Evolutionary conservation across 2,797 vertebrate species (phyloP), one percentile per base, ranked within the genome.

Genomic region (Aselliscus stoliczkanus): DNA sequence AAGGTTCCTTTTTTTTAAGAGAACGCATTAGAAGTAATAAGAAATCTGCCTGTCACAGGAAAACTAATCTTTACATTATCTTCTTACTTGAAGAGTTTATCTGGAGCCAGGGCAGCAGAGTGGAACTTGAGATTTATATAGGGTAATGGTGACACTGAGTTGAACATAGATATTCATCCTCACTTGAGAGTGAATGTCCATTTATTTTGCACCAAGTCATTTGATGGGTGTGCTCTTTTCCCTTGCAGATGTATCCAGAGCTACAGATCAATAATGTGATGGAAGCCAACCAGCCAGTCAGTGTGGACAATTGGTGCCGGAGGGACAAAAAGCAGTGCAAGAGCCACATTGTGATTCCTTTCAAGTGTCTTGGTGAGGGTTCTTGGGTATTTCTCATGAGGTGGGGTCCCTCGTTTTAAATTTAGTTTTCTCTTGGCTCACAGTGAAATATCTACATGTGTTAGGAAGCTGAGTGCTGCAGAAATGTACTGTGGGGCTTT

Each of bases 231-330:
- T 85, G 13, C 91, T 67, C 79, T 50, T 65, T n/a, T 42, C 47
- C 29, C 92, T 60, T 72, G 90, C 98, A 99, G 99, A 99, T 99
- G 98, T 99, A 99, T 96, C 99, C 99, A 58, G 99, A 99, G 93
- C 99, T 99, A 50, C 99, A 99, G 98, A 99, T 99, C 97, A 99
- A 99, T 1, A 99, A 99, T 0, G 99, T 99, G 39, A 99, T 99
- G 98, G 99, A 99, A 94, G 99, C 99, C 88, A 99, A 99, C 96
- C 98, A 99, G 97, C 99, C 99, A 0, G 98, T 99, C 94, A 99
- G 97, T 88, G 99, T 99, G 3, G 99, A 99, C 95, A 99, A 99
- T 97, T 99, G 99, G 99, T 99, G 99, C 98, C 99, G 98, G 98
- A 99, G 97, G 93, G 99, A 99, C 95, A 99, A 99, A 98, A 99